Conservation (phyloP, 1,140 invertebrate species). For the Ips nitidus region DNA sequence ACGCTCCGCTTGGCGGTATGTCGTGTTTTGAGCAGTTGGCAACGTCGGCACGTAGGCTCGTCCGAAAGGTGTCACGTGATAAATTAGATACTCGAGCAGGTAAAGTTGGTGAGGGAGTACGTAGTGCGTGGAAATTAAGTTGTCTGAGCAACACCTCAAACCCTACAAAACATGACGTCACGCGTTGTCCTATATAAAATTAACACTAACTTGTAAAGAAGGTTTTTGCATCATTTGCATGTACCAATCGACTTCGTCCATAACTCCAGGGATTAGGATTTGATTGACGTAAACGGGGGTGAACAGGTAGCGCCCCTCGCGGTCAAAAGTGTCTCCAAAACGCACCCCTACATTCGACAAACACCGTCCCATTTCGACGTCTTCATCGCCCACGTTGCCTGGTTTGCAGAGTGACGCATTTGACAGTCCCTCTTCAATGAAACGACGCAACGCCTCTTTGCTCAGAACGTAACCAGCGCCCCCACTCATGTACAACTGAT, state of each 20-base stretch:
- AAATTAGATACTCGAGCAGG: slow-evolving; percentile 92
- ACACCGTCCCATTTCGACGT: slow-evolving; percentile 93
- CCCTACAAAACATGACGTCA: slow-evolving; percentile 62
- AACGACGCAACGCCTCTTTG: slow-evolving; percentile 69
- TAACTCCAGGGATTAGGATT: slow-evolving; percentile 17
- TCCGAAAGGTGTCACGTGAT: slow-evolving; percentile 90
- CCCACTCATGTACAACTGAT: slow-evolving; percentile 94
- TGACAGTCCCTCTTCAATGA: slow-evolving; percentile 68
- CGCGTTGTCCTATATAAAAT: neutral
- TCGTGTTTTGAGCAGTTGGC: neutral
- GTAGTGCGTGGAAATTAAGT: slow-evolving; percentile 95
- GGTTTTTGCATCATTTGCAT: slow-evolving; percentile 25
- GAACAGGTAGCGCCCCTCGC: slow-evolving; percentile 80
- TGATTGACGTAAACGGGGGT: slow-evolving; percentile 78
- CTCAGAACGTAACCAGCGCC: slow-evolving; percentile 92
- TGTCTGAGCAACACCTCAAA: slow-evolving; percentile 91
- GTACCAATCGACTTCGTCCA: slow-evolving; percentile 20
- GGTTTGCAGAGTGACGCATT: slow-evolving; percentile 67
- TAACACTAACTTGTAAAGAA: slow-evolving; percentile 89
- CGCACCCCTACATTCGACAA: slow-evolving; percentile 81
- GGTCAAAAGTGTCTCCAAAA: slow-evolving; percentile 84
- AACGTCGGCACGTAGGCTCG: slow-evolving; percentile 51
- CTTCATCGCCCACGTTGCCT: slow-evolving; percentile 79
- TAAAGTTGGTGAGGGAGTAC: slow-evolving; percentile 92
- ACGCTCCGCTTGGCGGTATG: neutral